phyloP scores from a whole-genome alignment of 1,140 invertebrate species.

The Schlechtendalia chinensis region DNA sequence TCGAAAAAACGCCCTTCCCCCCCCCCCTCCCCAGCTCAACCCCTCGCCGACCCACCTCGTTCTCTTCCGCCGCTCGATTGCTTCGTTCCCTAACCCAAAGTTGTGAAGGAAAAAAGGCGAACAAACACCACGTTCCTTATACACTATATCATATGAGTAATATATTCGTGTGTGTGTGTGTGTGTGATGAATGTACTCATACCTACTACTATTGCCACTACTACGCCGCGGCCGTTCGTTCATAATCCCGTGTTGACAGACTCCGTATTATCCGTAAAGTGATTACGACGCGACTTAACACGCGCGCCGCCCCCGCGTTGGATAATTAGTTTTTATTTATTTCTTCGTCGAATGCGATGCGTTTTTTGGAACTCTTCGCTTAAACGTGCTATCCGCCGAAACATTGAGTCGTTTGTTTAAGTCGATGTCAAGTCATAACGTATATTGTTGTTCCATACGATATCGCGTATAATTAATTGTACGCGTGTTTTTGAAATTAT shows the following conservation, averaged over 20 bases:
- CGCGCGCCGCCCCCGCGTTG: neutral
- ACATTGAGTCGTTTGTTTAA: no score
- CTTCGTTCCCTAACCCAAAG: neutral
- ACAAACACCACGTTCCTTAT: constrained; percentile 7
- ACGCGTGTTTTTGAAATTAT: neutral
- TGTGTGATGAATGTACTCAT: neutral
- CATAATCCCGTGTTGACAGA: constrained; percentile 31
- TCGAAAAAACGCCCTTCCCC: neutral
- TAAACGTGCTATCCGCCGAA: no score
- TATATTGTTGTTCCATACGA: no score
- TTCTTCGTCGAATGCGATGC: neutral
- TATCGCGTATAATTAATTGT: no score
- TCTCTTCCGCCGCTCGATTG: neutral
- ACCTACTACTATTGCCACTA: neutral
- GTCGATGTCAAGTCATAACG: no score
- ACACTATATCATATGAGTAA: neutral
- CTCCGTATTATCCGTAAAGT: neutral
- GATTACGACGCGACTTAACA: constrained; percentile 13
- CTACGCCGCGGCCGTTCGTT: neutral
- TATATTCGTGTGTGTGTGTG: neutral
- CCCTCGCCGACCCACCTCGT: no score
- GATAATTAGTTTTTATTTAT: neutral
- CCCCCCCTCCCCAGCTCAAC: no score
- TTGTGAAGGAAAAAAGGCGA: neutral
- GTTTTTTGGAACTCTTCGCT: neutral